These are phyloP conservation scores for Anthonomus grandis DNA, from an alignment of 1,140 invertebrate genomes.

Conservation along the genomic window DNA sequence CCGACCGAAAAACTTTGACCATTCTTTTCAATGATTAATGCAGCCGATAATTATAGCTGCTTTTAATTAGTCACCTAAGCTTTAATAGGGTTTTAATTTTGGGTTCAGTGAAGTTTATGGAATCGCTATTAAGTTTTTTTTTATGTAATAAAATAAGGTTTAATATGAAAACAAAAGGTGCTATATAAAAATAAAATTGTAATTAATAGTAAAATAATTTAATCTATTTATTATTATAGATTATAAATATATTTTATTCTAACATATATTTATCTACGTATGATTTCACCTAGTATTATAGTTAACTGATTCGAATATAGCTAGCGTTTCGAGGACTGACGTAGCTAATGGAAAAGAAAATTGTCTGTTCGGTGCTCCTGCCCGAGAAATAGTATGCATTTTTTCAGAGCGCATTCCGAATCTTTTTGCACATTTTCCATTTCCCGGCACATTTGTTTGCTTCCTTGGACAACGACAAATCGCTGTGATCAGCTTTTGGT, in stretches of 20 bases:
- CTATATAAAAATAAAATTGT: too few species aligned
- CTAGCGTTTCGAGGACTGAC: slow-evolving; percentile 38
- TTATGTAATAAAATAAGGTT: too few species aligned
- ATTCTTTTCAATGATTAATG: slow-evolving; percentile 30
- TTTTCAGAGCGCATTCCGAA: slow-evolving; percentile 43
- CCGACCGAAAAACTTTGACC: slow-evolving; percentile 20
- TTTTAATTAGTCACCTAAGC: slow-evolving; percentile 38
- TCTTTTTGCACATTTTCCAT: slow-evolving; percentile 46
- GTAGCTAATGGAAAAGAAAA: slow-evolving; percentile 46
- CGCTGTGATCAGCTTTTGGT: slow-evolving; percentile 46
- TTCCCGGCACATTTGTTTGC: slow-evolving; percentile 41
- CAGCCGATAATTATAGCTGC: slow-evolving; percentile 40
- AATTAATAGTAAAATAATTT: too few species aligned
- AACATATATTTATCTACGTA: too few species aligned
- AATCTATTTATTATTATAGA: too few species aligned
- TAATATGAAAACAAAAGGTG: too few species aligned
- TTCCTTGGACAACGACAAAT: slow-evolving; percentile 46
- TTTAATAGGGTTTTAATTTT: slow-evolving; percentile 15
- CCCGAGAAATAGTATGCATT: slow-evolving; percentile 45
- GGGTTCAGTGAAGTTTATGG: slow-evolving; percentile 19
- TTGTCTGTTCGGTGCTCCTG: slow-evolving; percentile 40
- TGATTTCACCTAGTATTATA: not conserved
- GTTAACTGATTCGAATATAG: slow-evolving; percentile 18
- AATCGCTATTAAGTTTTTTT: slow-evolving; percentile 7
- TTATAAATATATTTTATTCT: too few species aligned